phyloP scores from a whole-genome alignment of 1,140 invertebrate species.

The Ctenoplectra terminalis region DNA sequence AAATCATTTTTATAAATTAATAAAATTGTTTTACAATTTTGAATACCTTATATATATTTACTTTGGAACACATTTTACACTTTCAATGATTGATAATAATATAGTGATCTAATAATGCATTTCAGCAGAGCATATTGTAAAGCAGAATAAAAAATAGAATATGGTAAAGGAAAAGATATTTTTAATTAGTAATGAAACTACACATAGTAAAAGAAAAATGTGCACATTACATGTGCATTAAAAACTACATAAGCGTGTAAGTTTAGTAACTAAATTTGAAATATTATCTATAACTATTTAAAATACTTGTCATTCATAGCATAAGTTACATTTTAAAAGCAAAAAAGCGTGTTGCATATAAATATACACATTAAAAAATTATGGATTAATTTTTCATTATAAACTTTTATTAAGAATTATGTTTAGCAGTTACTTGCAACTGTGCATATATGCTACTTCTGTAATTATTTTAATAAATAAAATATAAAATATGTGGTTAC shows the following conservation, averaged over 20 bases:
- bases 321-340: slow-evolving; percentile 43
- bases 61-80: background rate
- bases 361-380: slow-evolving; percentile 18
- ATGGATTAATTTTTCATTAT: slow-evolving; percentile 36
- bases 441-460: slow-evolving; percentile 21
- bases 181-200: slow-evolving; percentile 47
- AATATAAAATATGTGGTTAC: slow-evolving; percentile 22
- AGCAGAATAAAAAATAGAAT: slow-evolving; percentile 47
- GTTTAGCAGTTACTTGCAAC: slow-evolving; percentile 39
- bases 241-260: slow-evolving; percentile 43
- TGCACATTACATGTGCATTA: slow-evolving; percentile 45
- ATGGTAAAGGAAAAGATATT: slow-evolving; percentile 19
- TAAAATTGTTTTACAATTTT: slow-evolving; percentile 10
- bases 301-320: slow-evolving; percentile 26
- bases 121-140: slow-evolving; percentile 38
- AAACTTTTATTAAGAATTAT: slow-evolving; percentile 26
- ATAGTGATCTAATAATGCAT: background rate
- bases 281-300: slow-evolving; percentile 39
- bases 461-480: slow-evolving; percentile 23
- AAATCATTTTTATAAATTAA: slow-evolving; percentile 12
- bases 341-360: slow-evolving; percentile 38
- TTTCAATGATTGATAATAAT: slow-evolving; percentile 3
- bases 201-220: slow-evolving; percentile 4
- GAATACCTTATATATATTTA: background rate
- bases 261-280: slow-evolving; percentile 1